Evolutionary conservation across 2,797 vertebrate species (phyloP).

Genomic region (Podarcis lilfordi): DNA sequence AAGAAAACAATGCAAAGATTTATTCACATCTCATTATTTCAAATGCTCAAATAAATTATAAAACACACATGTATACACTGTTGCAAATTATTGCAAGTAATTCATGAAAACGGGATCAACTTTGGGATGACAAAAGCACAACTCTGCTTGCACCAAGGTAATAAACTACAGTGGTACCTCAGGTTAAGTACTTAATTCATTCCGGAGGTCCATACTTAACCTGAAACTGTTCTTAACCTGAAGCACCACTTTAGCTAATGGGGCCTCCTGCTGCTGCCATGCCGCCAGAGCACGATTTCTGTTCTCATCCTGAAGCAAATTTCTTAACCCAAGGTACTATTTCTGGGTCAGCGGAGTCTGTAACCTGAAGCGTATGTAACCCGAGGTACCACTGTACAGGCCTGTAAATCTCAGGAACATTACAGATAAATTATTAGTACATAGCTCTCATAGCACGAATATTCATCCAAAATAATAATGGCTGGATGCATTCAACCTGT

Average conservation of each 20-base stretch:
- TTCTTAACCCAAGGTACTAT: too few relatives aligned
- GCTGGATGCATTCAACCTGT: background rate
- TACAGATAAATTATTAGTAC: background rate
- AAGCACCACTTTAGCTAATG: too few relatives aligned
- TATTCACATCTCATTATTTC: background rate
- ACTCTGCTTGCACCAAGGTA: background rate
- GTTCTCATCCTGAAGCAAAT: too few relatives aligned
- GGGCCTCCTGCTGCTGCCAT: too few relatives aligned
- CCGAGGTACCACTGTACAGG: background rate
- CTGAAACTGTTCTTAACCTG: too few relatives aligned
- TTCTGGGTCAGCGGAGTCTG: too few relatives aligned
- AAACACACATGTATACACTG: background rate
- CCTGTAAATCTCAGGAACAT: background rate
- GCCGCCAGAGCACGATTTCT: too few relatives aligned
- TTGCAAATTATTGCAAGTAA: background rate
- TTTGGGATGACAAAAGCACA: background rate
- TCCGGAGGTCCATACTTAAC: too few relatives aligned
- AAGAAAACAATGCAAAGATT: background rate
- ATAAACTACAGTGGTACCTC: too few relatives aligned
- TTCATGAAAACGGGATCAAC: background rate
- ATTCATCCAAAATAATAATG: background rate
- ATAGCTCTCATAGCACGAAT: background rate
- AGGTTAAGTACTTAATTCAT: too few relatives aligned
- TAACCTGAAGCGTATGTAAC: too few relatives aligned
- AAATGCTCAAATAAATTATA: background rate